Conservation (phyloP, 2,113 vertebrate genomes). For the Chascanopsetta lugubris region DNA sequence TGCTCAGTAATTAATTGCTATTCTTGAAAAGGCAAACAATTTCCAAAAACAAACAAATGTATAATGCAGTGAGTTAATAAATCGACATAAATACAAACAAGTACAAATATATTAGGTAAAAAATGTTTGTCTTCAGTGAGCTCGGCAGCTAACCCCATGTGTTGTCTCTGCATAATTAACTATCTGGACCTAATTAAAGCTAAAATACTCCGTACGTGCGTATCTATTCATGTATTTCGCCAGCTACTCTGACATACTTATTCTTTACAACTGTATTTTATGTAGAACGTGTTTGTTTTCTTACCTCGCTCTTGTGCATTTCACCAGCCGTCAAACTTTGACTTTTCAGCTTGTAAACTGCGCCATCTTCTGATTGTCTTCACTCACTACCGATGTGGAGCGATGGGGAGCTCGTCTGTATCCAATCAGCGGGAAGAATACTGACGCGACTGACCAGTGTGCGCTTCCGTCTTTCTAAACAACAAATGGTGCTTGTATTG, state of each 20-base stretch:
- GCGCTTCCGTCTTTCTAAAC: not conserved
- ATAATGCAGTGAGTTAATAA: no score
- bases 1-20: no score
- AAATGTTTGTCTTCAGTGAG: no score
- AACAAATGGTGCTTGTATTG: slow-evolving; percentile 29
- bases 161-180: no score
- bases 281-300: not conserved
- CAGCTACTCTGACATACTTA: not conserved
- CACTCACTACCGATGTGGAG: no score
- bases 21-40: no score
- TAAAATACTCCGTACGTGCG: no score
- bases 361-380: slow-evolving; percentile 58
- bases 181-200: no score
- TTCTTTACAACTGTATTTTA: not conserved
- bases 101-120: no score
- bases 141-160: no score
- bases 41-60: no score
- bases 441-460: slow-evolving; percentile 52
- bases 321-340: rapidly evolving
- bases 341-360: slow-evolving; percentile 3
- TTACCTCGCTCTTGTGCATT: not conserved
- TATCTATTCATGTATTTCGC: not conserved
- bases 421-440: slow-evolving; percentile 53
- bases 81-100: no score
- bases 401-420: not conserved